Evolutionary conservation across 2,888 invertebrate species (phyloP), one percentile per base, ranked within the genome.

Genomic region (Diploptera punctata): DNA sequence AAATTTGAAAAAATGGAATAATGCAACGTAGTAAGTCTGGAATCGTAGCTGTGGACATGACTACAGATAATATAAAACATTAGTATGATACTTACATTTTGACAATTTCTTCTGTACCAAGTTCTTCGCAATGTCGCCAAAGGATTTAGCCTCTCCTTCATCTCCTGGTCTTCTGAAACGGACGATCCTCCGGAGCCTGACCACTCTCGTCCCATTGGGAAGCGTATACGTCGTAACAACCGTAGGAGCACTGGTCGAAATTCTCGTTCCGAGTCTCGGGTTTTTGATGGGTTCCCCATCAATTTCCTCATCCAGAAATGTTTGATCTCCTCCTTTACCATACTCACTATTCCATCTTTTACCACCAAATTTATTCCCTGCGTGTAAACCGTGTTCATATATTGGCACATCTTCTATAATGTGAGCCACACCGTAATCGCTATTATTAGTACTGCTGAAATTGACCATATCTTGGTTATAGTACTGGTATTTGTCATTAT

Each of bases 11-110:
- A n/a, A n/a, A n/a, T n/a, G n/a, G n/a, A n/a, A n/a, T n/a, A n/a
- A n/a, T n/a, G n/a, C n/a, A n/a, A n/a, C n/a, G n/a, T n/a, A n/a
- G n/a, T n/a, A n/a, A n/a, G n/a, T n/a, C n/a, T n/a, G n/a, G n/a
- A n/a, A n/a, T n/a, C n/a, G n/a, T n/a, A n/a, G n/a, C n/a, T n/a
- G n/a, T n/a, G n/a, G n/a, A n/a, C n/a, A n/a, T n/a, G n/a, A n/a
- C n/a, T n/a, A n/a, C n/a, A n/a, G n/a, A n/a, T n/a, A n/a, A n/a
- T n/a, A n/a, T n/a, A n/a, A n/a, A n/a, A n/a, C n/a, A n/a, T n/a
- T n/a, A n/a, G n/a, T n/a, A n/a, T n/a, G n/a, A 33, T 57, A 57
- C 57, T n/a, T 29, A 57, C 57, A 57, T 57, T 57, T 57, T 9
- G 57, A 21, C 29, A 57, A 13, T 1, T 57, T 57, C n/a, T 57